Evolutionary conservation across 2,113 vertebrate genomes (phyloP).

Genomic region (Cercocebus atys): DNA sequence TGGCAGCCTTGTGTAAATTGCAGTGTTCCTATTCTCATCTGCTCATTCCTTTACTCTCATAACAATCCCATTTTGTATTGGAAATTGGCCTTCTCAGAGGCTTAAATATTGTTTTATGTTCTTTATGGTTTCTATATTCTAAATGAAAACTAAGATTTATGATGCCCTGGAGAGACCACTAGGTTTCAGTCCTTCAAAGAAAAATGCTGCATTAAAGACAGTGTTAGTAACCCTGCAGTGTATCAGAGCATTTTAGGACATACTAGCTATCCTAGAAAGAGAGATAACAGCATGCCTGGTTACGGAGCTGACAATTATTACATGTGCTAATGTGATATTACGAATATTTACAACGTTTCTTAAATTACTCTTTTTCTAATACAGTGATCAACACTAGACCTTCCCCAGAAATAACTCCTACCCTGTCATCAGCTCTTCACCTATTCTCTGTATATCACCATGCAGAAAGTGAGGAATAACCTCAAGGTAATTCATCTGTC

Average conservation of each 20-base stretch:
- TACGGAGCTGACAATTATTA: slow-evolving; percentile 73
- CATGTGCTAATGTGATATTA: slow-evolving; percentile 69
- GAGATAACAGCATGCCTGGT: slow-evolving; percentile 67
- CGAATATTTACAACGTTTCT: slow-evolving; percentile 80
- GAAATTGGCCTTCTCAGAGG: slow-evolving; percentile 84
- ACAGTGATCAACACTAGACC: slow-evolving; percentile 16
- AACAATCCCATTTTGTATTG: slow-evolving; percentile 81
- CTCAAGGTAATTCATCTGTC: slow-evolving; percentile 71
- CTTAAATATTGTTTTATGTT: slow-evolving; percentile 84
- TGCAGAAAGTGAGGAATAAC: slow-evolving; percentile 59
- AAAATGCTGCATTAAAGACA: slow-evolving; percentile 83
- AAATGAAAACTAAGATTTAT: slow-evolving; percentile 85
- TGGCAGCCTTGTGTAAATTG: slow-evolving; percentile 73
- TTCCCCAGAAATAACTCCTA: slow-evolving; percentile 37
- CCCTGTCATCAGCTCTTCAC: slow-evolving; percentile 50
- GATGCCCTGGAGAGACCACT: slow-evolving; percentile 79
- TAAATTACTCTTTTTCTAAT: slow-evolving; percentile 60
- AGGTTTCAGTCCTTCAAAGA: slow-evolving; percentile 83
- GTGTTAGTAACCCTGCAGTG: slow-evolving; percentile 75
- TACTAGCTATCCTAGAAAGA: slow-evolving; percentile 77
- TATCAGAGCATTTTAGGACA: slow-evolving; percentile 82
- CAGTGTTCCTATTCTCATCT: slow-evolving; percentile 75
- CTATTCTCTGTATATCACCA: background rate
- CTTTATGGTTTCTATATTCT: slow-evolving; percentile 81
- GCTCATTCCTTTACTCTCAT: slow-evolving; percentile 81